Evolutionary conservation across 1,140 invertebrate species (phyloP).

Genomic region (Drosophila pruinosa): DNA sequence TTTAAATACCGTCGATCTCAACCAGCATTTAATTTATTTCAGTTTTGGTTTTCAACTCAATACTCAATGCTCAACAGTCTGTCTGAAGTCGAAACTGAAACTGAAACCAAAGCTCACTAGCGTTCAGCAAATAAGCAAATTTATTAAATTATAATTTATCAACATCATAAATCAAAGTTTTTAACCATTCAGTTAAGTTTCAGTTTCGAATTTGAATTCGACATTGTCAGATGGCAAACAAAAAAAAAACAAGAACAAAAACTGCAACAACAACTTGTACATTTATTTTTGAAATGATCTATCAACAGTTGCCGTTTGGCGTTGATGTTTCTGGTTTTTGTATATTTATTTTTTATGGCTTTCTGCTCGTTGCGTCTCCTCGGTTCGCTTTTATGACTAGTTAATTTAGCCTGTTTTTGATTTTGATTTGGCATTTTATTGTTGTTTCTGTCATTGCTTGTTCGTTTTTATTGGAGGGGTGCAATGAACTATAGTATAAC

Average conservation of each 20-base stretch:
- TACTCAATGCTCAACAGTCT: not conserved
- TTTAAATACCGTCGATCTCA: constrained; percentile 7
- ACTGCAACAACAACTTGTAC: constrained; percentile 4
- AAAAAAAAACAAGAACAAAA: constrained; percentile 14
- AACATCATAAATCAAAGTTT: constrained; percentile 75
- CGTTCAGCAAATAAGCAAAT: constrained; percentile 61
- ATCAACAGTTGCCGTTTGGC: constrained; percentile 74
- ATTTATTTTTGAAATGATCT: constrained; percentile 61
- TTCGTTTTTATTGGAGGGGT: constrained; percentile 39
- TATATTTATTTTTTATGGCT: constrained; percentile 22
- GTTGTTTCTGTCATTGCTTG: constrained; percentile 35
- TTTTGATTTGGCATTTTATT: constrained; percentile 68
- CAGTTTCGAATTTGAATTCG: constrained; percentile 30
- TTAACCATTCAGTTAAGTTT: constrained; percentile 1
- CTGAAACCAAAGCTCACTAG: constrained; percentile 10
- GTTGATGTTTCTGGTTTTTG: constrained; percentile 35
- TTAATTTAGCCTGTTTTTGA: constrained; percentile 76
- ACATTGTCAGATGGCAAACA: constrained; percentile 27
- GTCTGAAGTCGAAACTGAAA: constrained; percentile 25
- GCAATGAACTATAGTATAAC: constrained; percentile 79
- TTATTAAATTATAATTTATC: constrained; percentile 81
- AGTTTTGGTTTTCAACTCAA: constrained; percentile 22
- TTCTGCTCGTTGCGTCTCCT: constrained; percentile 17
- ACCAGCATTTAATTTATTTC: constrained; percentile 54
- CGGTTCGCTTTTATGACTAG: constrained; percentile 64